These are phyloP conservation scores for Drosophila subobscura DNA, from an alignment of 1,140 invertebrate genomes.

Conservation along the genomic window DNA sequence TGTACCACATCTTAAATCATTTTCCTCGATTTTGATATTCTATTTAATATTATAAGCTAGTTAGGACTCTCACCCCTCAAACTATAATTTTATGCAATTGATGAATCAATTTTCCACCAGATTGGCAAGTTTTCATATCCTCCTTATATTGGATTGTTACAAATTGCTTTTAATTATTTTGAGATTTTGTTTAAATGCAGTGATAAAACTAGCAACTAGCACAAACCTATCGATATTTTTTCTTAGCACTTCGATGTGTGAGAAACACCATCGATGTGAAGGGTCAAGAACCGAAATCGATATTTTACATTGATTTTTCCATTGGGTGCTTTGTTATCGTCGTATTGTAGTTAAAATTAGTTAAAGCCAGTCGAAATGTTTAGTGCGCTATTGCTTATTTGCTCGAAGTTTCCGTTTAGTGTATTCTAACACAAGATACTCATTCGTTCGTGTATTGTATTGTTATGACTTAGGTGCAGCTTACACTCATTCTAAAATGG, in stretches of 20 bases:
- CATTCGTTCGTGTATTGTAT: slow-evolving; percentile 25
- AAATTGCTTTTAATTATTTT: neutral
- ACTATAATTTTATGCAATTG: no score
- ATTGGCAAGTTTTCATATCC: no score
- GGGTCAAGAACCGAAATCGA: no score
- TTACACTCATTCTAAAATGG: slow-evolving; percentile 54
- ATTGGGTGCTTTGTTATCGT: slow-evolving; percentile 35
- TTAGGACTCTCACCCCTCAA: no score
- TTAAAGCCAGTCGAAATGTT: slow-evolving; percentile 49
- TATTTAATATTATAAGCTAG: no score
- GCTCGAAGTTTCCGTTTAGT: slow-evolving; percentile 68
- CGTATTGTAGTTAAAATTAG: slow-evolving; percentile 43
- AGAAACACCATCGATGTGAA: no score
- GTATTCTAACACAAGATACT: slow-evolving; percentile 54
- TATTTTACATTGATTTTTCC: slow-evolving; percentile 37
- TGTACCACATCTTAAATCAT: no score
- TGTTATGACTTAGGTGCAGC: slow-evolving; percentile 41
- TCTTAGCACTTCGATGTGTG: no score
- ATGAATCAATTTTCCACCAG: no score
- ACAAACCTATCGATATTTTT: neutral
- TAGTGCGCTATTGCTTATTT: slow-evolving; percentile 45
- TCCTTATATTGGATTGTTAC: no score
- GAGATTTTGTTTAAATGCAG: neutral
- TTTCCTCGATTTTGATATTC: no score
- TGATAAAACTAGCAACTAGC: no score